Conservation (phyloP, 2,797 vertebrate genomes). For the Microctenopoma steveboyesi region DNA sequence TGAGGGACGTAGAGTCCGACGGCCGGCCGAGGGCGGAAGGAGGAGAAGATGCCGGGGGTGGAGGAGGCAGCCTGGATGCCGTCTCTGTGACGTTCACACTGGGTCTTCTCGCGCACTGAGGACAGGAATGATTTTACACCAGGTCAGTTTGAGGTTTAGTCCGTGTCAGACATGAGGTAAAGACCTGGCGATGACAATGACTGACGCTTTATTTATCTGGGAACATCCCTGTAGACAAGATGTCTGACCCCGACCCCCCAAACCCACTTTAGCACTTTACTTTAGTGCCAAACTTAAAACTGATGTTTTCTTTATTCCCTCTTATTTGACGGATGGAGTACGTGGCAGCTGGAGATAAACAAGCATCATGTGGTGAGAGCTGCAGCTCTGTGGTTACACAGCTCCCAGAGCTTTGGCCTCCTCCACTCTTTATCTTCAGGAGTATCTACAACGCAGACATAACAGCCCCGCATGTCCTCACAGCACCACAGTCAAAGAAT, state of each 20-base stretch:
- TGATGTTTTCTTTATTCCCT: too few species aligned
- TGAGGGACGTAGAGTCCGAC: constrained; percentile 82
- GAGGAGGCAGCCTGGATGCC: constrained; percentile 48
- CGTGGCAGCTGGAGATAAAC: constrained; percentile 28
- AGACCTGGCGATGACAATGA: too few species aligned
- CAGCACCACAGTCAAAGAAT: background rate
- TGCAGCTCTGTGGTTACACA: constrained; percentile 25
- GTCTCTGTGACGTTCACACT: constrained; percentile 86
- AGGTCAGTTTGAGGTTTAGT: too few species aligned
- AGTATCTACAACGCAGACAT: constrained; percentile 38
- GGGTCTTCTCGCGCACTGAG: constrained; percentile 80
- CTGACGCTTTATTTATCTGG: too few species aligned
- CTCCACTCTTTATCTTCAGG: constrained; percentile 24
- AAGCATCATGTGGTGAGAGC: background rate
- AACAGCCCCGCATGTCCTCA: constrained; percentile 30
- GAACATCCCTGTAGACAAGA: too few species aligned
- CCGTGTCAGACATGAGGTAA: too few species aligned
- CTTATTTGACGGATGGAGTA: background rate
- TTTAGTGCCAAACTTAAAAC: too few species aligned
- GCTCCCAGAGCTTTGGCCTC: background rate
- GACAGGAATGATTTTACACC: background rate
- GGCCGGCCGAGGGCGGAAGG: constrained; percentile 62
- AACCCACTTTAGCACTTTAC: too few species aligned
- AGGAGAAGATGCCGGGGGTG: constrained; percentile 22
- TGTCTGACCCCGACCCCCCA: too few species aligned